Conservation (phyloP, 2,888 invertebrate genomes). For the Cephus rjabovi region DNA sequence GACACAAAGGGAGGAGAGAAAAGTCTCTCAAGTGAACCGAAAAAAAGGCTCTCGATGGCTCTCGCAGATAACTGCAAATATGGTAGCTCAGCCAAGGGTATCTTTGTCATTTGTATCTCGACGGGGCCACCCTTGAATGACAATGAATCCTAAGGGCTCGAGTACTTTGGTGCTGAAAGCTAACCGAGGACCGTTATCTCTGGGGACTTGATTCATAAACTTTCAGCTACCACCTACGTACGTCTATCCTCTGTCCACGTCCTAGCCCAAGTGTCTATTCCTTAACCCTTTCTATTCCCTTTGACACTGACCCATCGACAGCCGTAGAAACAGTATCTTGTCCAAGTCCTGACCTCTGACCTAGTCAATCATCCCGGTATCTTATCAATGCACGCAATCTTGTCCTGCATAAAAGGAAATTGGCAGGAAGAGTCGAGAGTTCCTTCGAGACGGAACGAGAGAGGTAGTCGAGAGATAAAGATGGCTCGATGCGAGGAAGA, state of each 20-base stretch:
- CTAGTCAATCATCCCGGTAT: slow-evolving; percentile 62
- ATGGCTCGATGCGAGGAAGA: slow-evolving; percentile 25
- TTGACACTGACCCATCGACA: too few species aligned
- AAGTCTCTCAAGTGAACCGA: slow-evolving; percentile 31
- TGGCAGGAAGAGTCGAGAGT: slow-evolving; percentile 16
- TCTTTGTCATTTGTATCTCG: slow-evolving; percentile 60
- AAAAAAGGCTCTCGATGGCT: slow-evolving; percentile 41
- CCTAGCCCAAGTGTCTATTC: too few species aligned
- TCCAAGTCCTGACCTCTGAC: slow-evolving; percentile 32
- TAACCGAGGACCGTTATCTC: slow-evolving; percentile 19
- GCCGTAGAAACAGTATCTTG: too few species aligned
- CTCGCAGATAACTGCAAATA: slow-evolving; percentile 48
- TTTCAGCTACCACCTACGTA: too few species aligned
- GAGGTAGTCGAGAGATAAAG: slow-evolving; percentile 31
- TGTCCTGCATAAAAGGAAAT: too few species aligned
- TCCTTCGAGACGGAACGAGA: slow-evolving; percentile 17
- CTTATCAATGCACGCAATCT: slow-evolving; percentile 23
- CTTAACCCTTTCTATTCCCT: too few species aligned
- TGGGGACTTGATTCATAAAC: not conserved
- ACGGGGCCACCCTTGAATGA: slow-evolving; percentile 46
- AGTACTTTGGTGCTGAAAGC: slow-evolving; percentile 26
- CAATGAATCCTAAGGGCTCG: slow-evolving; percentile 34
- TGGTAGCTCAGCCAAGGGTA: slow-evolving; percentile 48
- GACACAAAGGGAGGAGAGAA: not conserved
- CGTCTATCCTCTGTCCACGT: too few species aligned